These are phyloP conservation scores for Eupithecia abbreviata DNA, from an alignment of 2,888 invertebrate genomes.

Conservation along the genomic window DNA sequence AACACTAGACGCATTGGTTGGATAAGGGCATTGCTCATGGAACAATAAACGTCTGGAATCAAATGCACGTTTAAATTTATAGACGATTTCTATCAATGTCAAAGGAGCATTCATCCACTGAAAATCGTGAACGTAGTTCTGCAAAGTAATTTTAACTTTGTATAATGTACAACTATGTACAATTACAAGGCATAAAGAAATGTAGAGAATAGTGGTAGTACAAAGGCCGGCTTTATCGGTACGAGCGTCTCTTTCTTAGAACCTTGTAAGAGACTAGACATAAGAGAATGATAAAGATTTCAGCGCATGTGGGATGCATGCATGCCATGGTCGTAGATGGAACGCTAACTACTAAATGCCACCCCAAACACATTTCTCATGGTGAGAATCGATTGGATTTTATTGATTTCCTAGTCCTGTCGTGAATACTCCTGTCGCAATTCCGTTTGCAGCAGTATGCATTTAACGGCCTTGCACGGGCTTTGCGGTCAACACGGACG, in stretches of 20 bases:
- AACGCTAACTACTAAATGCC: neutral
- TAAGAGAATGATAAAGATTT: neutral
- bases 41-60: neutral
- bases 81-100: neutral
- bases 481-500: constrained; percentile 11
- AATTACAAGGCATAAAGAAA: neutral
- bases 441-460: constrained; percentile 8
- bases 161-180: neutral
- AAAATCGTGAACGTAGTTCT: neutral
- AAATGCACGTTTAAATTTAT: neutral
- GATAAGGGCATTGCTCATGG: neutral
- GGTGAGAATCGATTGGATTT: neutral
- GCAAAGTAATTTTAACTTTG: neutral
- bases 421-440: constrained; percentile 6
- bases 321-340: neutral
- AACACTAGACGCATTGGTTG: constrained; percentile 16
- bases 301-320: neutral
- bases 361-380: neutral
- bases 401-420: constrained; percentile 2
- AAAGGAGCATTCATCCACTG: neutral
- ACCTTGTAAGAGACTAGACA: neutral
- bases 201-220: neutral
- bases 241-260: neutral
- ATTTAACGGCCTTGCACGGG: constrained; percentile 9
- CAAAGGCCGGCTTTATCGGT: neutral